Evolutionary conservation across 2,888 invertebrate genomes (phyloP), one percentile per base, ranked within the genome.

Genomic region (Euzophera pinguis): DNA sequence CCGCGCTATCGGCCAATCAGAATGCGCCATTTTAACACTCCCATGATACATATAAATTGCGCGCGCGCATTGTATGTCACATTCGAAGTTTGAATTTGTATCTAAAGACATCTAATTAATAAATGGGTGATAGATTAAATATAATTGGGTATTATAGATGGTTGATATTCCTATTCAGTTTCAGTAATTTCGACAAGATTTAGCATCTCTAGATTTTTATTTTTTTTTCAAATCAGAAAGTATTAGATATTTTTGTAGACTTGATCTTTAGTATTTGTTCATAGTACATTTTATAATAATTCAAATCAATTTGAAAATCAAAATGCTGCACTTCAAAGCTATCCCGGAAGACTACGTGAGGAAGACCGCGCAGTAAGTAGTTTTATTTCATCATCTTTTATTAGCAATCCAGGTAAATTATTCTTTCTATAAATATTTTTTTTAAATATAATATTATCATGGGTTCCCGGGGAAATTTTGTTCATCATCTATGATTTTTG

Each of bases 101-200:
- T 59, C 53, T 48, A 52, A 56, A 62, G 62, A 65, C 60, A 59
- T 32, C 59, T 54, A 58, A 55, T 64, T 62, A 80, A 84, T 88
- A 88, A 90, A 90, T 90, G 90, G 90, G 88, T 84, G 77, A 81
- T 76, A 88, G 75, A 81, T 73, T 84, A 65, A 84, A 81, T 62
- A 73, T 75, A 71, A 85, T 81, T 57, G 81, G 76, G 73, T 85
- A 80, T 63, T 85, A 87, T 84, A 75, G 84, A 84, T 80, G 91
- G 92, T 71, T 92, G 72, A 86, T 92, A 84, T 82, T 89, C 72
- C 64, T 91, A 65, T 85, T 88, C 73, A 83, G 91, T 72, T 87
- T 92, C 81, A 87, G 91, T 87, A 84, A 91, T 91, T 78, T 81
- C 29, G 79, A 81, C 63, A 71, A 76, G 70, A 79, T 81, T 74